phyloP scores from a whole-genome alignment of 2,888 invertebrate species.

The Dicyrtoma fusca region DNA sequence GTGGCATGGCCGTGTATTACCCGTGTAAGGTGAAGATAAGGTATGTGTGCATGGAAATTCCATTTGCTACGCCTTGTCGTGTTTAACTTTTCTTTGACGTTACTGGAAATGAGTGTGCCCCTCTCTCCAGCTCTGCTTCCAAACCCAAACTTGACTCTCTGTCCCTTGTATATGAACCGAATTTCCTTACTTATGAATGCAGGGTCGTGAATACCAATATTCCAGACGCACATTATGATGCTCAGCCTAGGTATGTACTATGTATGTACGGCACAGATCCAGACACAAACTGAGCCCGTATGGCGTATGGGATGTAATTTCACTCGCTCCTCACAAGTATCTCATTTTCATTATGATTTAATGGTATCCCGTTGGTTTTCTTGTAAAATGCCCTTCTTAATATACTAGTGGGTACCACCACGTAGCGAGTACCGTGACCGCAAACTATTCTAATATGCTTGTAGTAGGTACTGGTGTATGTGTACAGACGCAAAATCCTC shows the following conservation, averaged over 20 bases:
- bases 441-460: no score
- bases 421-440: no score
- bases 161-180: constrained; percentile 1
- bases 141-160: no score
- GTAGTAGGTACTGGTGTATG: background rate
- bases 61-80: constrained; percentile 12
- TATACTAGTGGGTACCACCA: background rate
- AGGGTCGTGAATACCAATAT: no score
- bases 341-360: constrained; percentile 35
- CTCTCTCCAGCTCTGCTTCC: constrained; percentile 2
- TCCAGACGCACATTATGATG: no score
- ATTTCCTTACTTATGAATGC: no score
- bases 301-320: no score
- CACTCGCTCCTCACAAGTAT: background rate
- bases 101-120: background rate
- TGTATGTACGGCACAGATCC: no score
- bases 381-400: constrained; percentile 4
- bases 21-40: constrained; percentile 18
- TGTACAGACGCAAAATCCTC: background rate
- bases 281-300: no score
- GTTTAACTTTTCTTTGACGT: constrained; percentile 7
- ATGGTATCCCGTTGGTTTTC: constrained; percentile 8
- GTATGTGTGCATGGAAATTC: constrained; percentile 21
- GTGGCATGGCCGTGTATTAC: constrained; percentile 2
- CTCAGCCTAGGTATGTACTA: no score